Conservation (phyloP, 1,140 invertebrate genomes). For the Apis dorsata region DNA sequence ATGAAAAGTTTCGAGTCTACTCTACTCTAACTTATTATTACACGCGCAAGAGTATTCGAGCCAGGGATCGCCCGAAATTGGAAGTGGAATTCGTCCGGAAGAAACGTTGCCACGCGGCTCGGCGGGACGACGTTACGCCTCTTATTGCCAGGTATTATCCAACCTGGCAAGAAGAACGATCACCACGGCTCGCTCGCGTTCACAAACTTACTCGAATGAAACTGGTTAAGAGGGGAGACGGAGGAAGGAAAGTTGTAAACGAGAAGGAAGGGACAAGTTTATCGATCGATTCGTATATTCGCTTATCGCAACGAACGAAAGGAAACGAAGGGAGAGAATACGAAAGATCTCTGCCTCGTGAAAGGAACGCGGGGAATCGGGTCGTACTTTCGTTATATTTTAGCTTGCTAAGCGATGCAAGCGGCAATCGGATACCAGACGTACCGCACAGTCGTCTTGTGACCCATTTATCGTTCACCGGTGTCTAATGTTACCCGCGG, state of each 20-base stretch:
- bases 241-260: neutral
- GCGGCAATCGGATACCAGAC: slow-evolving; percentile 64
- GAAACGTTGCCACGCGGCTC: neutral
- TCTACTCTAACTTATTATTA: no score
- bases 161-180: slow-evolving; percentile 14
- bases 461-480: slow-evolving; percentile 70
- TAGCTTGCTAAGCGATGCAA: slow-evolving; percentile 51
- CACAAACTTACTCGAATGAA: slow-evolving; percentile 23
- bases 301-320: neutral
- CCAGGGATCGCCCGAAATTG: no score
- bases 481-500: slow-evolving; percentile 61
- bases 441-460: slow-evolving; percentile 56
- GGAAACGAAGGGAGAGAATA: neutral
- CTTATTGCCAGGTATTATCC: neutral
- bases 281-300: neutral
- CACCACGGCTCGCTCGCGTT: slow-evolving; percentile 17
- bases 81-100: neutral
- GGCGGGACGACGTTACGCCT: neutral
- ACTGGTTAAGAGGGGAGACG: slow-evolving; percentile 21
- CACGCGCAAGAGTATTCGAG: no score
- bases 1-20: no score
- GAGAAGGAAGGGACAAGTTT: neutral
- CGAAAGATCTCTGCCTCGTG: neutral
- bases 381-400: slow-evolving; percentile 50
- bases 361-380: neutral